Conservation (phyloP, 2,888 invertebrate species). For the Melinopterus prodromus region DNA sequence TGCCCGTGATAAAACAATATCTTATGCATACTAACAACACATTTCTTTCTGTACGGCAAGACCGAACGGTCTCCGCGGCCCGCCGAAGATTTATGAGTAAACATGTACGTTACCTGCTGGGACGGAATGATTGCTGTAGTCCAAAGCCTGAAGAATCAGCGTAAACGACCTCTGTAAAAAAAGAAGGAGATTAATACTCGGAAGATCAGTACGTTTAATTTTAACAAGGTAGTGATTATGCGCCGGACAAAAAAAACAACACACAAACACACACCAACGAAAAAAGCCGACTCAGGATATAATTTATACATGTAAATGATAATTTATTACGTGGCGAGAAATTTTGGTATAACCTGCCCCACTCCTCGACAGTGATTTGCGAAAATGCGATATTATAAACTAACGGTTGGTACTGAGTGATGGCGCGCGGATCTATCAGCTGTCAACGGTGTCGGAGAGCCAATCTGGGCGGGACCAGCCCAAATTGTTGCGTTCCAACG, state of each 20-base stretch:
- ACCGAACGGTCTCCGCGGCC: not conserved
- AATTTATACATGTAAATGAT: not conserved
- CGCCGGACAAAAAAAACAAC: not conserved
- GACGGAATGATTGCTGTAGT: slow-evolving; percentile 79
- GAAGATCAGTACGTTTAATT: slow-evolving; percentile 7
- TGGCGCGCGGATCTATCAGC: not conserved
- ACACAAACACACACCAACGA: not conserved
- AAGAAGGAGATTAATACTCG: slow-evolving; percentile 43
- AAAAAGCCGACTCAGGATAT: not conserved
- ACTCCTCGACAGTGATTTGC: not conserved
- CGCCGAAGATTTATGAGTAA: slow-evolving; percentile 24
- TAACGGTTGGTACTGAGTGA: not conserved
- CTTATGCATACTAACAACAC: slow-evolving; percentile 13
- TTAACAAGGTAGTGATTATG: slow-evolving; percentile 1
- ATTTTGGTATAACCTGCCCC: not conserved
- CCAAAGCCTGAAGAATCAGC: slow-evolving; percentile 89
- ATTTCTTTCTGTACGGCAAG: slow-evolving; percentile 7
- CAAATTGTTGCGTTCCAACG: not conserved
- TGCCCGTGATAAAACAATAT: not conserved
- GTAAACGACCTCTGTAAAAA: slow-evolving; percentile 89
- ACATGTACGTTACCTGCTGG: slow-evolving; percentile 53
- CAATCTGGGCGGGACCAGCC: not conserved
- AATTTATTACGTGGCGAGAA: not conserved
- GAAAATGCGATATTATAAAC: not conserved
- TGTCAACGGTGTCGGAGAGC: not conserved